A percentile compares a stretch with the other conserved stretches of the same genome.
These are phyloP conservation scores for Erethizon dorsatum DNA, from an alignment of 2,797 vertebrate species.

Conservation along the genomic window DNA sequence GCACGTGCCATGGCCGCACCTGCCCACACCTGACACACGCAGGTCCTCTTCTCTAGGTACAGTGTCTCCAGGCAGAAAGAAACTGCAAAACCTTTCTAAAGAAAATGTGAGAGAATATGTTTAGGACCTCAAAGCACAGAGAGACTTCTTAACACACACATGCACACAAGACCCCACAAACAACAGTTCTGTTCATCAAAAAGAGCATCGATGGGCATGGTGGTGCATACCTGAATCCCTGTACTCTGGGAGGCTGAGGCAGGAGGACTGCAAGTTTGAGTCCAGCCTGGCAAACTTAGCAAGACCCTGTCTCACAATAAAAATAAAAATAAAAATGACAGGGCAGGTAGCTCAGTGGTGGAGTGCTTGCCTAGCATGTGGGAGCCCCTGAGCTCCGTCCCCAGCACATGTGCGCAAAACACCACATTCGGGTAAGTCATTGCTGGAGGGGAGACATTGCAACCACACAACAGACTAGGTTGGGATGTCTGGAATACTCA, in stretches of 20 bases:
- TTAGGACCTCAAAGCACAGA: not conserved
- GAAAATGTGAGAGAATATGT: not conserved
- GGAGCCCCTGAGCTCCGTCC: not conserved
- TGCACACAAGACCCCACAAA: not conserved
- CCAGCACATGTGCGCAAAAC: not conserved
- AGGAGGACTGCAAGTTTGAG: not conserved
- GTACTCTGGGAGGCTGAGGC: not conserved
- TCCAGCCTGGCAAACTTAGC: not conserved
- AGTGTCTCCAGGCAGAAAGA: not conserved
- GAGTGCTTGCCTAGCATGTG: not conserved
- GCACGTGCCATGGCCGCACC: not conserved
- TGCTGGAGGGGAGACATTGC: not conserved
- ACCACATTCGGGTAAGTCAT: not conserved
- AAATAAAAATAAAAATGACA: not conserved
- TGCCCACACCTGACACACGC: not conserved
- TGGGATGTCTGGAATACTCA: fast-evolving
- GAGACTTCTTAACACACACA: not conserved
- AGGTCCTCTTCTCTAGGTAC: fast-evolving
- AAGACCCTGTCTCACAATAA: not conserved
- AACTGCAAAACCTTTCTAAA: not conserved
- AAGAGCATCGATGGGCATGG: not conserved
- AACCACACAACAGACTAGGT: not conserved
- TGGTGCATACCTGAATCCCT: not conserved
- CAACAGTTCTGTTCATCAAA: not conserved
- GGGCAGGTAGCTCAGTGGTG: not conserved